Evolutionary conservation across 2,888 invertebrate species (phyloP).

Genomic region (Ophraella communa): DNA sequence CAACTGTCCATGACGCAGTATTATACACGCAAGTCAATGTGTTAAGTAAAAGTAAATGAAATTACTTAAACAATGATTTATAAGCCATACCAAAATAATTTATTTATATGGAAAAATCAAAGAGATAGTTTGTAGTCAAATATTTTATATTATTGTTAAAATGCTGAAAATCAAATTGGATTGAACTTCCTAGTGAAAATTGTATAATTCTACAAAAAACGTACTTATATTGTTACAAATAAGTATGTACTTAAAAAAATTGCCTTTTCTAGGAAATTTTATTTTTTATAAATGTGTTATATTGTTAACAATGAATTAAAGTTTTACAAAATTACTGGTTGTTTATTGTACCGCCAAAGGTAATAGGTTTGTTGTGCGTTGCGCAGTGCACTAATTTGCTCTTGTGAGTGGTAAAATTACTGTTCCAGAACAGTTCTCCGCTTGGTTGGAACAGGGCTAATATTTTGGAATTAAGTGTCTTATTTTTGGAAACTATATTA

Average conservation of each 20-base stretch:
- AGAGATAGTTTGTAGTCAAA: background rate
- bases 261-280: background rate
- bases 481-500: no score
- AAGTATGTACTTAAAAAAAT: background rate
- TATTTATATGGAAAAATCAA: background rate
- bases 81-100: conserved; percentile 4
- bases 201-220: background rate
- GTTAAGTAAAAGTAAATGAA: conserved; percentile 7
- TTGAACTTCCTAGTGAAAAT: background rate
- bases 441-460: no score
- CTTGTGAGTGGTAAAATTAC: no score
- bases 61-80: no score
- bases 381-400: no score
- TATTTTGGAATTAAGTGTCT: no score
- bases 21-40: conserved; percentile 53
- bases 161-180: background rate
- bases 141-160: background rate
- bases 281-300: background rate
- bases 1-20: conserved; percentile 76
- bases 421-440: no score
- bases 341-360: no score
- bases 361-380: no score
- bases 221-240: background rate
- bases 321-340: no score
- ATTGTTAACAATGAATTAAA: no score